Base-by-base conservation (phyloP, 2,888 invertebrate species). In the Phaedon cochleariae region DNA sequence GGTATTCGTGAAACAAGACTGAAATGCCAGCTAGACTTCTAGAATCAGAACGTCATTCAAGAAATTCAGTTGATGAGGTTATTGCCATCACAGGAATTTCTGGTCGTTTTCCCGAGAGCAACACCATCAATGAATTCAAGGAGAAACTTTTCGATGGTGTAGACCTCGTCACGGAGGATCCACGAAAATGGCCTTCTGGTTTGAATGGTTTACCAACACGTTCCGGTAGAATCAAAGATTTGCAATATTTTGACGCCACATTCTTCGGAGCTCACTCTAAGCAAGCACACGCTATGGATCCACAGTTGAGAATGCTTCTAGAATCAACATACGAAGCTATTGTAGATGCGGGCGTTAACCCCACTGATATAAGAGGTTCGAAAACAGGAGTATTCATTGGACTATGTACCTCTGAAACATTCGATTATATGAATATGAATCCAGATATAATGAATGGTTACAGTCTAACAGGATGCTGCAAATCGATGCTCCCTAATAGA, bases 401-500 rank as follows among this genome's bases (percentile, higher is more conserved):
- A 12, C 10, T 54, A 4, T 34, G 20, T 12, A n/a, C 34, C 2
- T 12, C n/a, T 22, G 21, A 12, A 4, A 18, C 15, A 2, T 9
- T 34, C 3, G n/a, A 31, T 22, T 54, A 5, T 17, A 10, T 3
- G 37, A 34, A 15, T 20, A 12, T 4, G 34, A 34, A 18, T 34
- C 34, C 2, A 31, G 54, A 31, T 9, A 34, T 2, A 4, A 10
- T 34, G 12, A 34, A 7, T 10, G 54, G 54, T 0, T 54, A 54
- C 21, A 7, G 9, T n/a, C 12, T 20, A 9, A 10, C 22, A 6
- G 54, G 54, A 9, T 34, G 18, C 20, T 54, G 9, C 18, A 22
- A 18, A 0, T 18, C 54, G 18, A 34, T 54, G 20, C n/a, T 17
- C 1, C 21, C 74, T 0, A 76, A 75, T 26, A 62, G 70, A 53